Percentiles rank a stretch among this genome's conserved stretches.
Evolutionary conservation across 1,140 invertebrate genomes (phyloP).

Genomic region (Ostrea denselamellosa): DNA sequence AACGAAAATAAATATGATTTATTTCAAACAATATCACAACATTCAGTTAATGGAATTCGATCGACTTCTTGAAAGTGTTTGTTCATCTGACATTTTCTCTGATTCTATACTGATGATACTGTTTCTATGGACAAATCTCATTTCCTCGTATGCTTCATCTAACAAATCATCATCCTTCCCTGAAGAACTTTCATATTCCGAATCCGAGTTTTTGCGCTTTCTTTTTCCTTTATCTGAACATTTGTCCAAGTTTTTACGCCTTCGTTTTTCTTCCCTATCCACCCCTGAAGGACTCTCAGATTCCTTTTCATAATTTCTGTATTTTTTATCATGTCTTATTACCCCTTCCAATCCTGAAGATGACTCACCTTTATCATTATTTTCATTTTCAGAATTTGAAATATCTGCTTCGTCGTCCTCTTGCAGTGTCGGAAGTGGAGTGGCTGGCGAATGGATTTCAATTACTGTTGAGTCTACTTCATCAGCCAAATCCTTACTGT

Average conservation of each 20-base stretch:
- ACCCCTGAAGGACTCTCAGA: no score
- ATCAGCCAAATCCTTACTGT: background rate
- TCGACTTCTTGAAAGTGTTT: background rate
- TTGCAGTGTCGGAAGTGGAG: background rate
- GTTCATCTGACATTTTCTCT: background rate
- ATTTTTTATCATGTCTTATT: background rate
- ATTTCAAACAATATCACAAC: background rate
- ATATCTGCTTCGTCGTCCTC: background rate
- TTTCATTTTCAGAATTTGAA: background rate
- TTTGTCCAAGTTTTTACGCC: no score
- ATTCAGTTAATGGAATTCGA: background rate
- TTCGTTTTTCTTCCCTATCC: no score
- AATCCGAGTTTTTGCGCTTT: background rate
- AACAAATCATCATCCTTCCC: background rate
- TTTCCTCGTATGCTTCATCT: conserved; percentile 9
- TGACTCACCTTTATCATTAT: background rate
- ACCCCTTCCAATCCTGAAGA: background rate
- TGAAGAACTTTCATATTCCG: conserved; percentile 10
- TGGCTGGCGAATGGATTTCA: background rate
- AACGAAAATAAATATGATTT: no score
- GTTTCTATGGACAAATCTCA: background rate
- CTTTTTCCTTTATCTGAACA: background rate
- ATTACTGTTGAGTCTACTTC: background rate
- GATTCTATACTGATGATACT: background rate
- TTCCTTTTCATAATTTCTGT: no score